phyloP scores from a whole-genome alignment of 2,888 invertebrate genomes.

The Orchesella flavescens region DNA sequence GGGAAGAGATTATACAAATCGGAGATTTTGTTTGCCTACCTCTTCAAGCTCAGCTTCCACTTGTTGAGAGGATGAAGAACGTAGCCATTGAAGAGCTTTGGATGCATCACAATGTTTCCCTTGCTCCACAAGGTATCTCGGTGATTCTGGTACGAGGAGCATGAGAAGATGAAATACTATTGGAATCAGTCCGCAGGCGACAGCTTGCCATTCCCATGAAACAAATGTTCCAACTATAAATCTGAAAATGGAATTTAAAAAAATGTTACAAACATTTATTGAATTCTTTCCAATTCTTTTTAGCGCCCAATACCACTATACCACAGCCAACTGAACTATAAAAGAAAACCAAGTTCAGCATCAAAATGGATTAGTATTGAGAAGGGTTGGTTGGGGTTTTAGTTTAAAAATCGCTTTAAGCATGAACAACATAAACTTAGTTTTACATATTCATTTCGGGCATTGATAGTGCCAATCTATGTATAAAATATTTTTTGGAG shows the following conservation, averaged over 20 bases:
- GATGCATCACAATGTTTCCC: conserved; percentile 79
- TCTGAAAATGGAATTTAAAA: conserved; percentile 54
- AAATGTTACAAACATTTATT: conserved; percentile 30
- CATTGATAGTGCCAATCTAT: background rate
- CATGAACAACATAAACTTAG: too few species aligned
- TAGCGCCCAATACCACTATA: too few species aligned
- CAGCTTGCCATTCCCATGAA: conserved; percentile 79
- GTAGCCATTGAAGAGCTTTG: conserved; percentile 81
- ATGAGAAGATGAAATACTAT: conserved; percentile 83
- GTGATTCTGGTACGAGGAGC: conserved; percentile 86
- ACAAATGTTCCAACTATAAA: conserved; percentile 80
- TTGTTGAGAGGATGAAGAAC: conserved; percentile 75
- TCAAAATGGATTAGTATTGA: background rate
- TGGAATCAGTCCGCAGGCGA: conserved; percentile 81
- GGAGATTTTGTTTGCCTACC: conserved; percentile 64
- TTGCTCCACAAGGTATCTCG: conserved; percentile 81
- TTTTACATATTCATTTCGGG: background rate
- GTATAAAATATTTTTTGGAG: background rate
- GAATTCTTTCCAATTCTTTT: conserved; percentile 1
- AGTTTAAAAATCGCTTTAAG: background rate
- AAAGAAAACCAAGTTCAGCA: too few species aligned
- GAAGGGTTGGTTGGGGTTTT: background rate
- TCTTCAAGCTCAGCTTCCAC: conserved; percentile 67
- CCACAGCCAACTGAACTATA: too few species aligned
- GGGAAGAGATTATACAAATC: conserved; percentile 44